A percentile compares a stretch with the other conserved stretches of the same genome.
These are phyloP conservation scores for Herpetotheres cachinnans DNA, from an alignment of 2,113 vertebrate species.

Conservation along the genomic window DNA sequence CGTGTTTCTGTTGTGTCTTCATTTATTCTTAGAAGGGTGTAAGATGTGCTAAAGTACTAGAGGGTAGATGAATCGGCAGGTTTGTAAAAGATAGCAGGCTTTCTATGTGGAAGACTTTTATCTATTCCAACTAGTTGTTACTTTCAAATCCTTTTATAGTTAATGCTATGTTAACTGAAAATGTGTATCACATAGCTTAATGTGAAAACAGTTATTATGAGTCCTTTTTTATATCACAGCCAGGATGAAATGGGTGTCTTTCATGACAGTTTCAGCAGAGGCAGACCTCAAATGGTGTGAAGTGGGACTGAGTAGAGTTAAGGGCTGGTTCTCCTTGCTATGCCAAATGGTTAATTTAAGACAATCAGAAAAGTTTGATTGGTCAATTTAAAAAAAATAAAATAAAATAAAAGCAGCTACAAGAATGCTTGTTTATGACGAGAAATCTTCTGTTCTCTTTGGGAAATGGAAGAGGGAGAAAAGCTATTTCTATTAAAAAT, in stretches of 20 bases:
- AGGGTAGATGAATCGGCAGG: neutral
- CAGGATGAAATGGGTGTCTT: neutral
- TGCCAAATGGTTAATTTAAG: neutral
- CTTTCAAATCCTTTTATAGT: neutral
- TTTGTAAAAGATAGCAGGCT: neutral
- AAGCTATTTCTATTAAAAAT: neutral
- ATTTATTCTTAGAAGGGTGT: neutral
- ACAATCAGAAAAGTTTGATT: neutral
- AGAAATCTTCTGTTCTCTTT: neutral
- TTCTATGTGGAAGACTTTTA: neutral
- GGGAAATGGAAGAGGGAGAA: neutral
- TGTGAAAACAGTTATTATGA: neutral
- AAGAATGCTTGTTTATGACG: neutral
- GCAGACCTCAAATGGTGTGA: neutral
- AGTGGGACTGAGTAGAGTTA: neutral
- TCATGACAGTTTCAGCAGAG: neutral
- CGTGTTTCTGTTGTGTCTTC: slow-evolving; percentile 49
- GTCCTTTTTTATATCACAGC: neutral
- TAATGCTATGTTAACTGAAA: neutral
- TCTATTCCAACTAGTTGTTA: neutral
- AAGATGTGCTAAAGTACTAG: neutral
- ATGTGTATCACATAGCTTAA: neutral
- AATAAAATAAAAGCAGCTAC: neutral
- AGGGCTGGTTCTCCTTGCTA: neutral
- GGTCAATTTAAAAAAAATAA: neutral